Percentiles rank a stretch among this genome's conserved stretches.
Conservation (phyloP, 2,797 vertebrate genomes). For the Anas bernieri region DNA sequence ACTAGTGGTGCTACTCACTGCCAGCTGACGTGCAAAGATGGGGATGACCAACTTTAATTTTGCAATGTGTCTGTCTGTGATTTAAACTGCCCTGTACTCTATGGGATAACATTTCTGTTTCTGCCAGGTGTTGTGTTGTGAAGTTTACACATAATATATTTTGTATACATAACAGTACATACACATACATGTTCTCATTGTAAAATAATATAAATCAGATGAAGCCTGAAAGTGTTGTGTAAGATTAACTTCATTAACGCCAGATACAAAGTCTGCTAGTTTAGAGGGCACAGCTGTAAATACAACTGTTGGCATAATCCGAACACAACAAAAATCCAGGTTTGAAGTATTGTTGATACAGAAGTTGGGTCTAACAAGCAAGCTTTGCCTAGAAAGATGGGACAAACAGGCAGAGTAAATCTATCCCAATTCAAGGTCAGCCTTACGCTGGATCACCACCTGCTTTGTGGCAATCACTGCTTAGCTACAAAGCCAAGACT, state of each 20-base stretch:
- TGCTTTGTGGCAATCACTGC: neutral
- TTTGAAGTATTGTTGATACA: neutral
- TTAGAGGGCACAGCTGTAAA: neutral
- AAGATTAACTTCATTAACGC: neutral
- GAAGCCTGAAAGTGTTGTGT: neutral
- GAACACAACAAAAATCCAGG: neutral
- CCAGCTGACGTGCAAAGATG: neutral
- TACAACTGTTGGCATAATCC: neutral
- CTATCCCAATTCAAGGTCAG: neutral
- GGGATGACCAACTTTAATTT: neutral
- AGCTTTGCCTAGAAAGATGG: neutral
- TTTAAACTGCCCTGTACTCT: neutral
- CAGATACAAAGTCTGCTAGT: neutral
- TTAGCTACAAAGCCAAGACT: neutral
- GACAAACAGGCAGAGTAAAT: neutral
- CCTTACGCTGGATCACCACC: fast-evolving
- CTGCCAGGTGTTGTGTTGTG: neutral
- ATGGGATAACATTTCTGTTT: neutral
- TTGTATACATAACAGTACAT: neutral
- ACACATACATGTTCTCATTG: neutral
- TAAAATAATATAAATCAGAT: neutral
- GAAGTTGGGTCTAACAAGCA: neutral
- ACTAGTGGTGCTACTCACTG: neutral
- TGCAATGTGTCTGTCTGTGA: neutral
- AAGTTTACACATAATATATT: neutral